Evolutionary conservation across 2,888 invertebrate genomes (phyloP).

Genomic region (Rotaria magnacalcarata): DNA sequence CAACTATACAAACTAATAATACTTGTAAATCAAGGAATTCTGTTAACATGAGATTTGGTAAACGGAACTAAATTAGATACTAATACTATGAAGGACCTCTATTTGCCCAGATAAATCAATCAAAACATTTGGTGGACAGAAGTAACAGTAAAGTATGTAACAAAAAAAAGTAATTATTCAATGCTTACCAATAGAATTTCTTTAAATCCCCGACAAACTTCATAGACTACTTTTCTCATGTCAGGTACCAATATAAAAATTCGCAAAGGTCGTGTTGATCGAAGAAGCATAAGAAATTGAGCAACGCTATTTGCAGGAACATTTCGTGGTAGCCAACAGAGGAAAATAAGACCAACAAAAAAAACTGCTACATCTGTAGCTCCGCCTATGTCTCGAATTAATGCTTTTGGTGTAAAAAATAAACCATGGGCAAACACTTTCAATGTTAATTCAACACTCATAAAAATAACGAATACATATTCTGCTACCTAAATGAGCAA

Average conservation of each 20-base stretch:
- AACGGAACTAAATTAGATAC: no score
- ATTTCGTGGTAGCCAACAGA: slow-evolving; percentile 85
- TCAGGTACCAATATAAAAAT: slow-evolving; percentile 97
- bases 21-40: no score
- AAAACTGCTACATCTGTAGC: slow-evolving; percentile 94
- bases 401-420: slow-evolving; percentile 97
- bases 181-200: slow-evolving; percentile 77
- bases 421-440: slow-evolving; percentile 95
- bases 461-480: slow-evolving; percentile 92
- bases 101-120: no score
- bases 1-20: no score
- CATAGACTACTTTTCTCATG: slow-evolving; percentile 97
- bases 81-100: no score
- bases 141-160: no score
- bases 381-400: slow-evolving; percentile 93
- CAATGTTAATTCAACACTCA: slow-evolving; percentile 89
- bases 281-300: slow-evolving; percentile 87
- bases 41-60: no score
- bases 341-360: slow-evolving; percentile 84
- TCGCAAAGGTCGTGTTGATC: slow-evolving; percentile 87
- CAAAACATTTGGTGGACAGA: no score
- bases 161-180: no score
- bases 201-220: slow-evolving; percentile 93
- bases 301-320: slow-evolving; percentile 89
- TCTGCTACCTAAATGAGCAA: slow-evolving; percentile 66